Conservation (phyloP, 1,140 invertebrate species). For the Carposina sasakii region DNA sequence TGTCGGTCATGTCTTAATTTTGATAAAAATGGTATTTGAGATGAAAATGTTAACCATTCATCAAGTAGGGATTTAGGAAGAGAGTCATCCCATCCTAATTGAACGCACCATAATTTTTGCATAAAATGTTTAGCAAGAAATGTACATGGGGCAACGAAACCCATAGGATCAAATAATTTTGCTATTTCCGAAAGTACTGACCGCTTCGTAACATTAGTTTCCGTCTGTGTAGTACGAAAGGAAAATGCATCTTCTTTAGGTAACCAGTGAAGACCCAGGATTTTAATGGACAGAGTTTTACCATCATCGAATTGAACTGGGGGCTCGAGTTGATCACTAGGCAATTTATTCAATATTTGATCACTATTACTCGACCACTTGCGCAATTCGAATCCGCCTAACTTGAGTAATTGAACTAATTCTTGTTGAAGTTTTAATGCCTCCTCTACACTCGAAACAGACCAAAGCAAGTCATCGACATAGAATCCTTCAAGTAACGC, state of each 20-base stretch:
- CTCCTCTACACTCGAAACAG: not conserved
- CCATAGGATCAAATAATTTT: constrained; percentile 14
- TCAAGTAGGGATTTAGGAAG: not conserved
- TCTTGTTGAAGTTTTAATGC: not conserved
- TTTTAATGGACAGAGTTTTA: not conserved
- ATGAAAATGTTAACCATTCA: not conserved
- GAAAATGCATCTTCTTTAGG: constrained; percentile 1
- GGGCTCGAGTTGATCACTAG: not conserved
- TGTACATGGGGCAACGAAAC: constrained; percentile 13
- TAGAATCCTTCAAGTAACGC: constrained; percentile 25
- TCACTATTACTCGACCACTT: constrained; percentile 6
- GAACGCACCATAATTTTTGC: constrained; percentile 14
- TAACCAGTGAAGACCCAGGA: constrained; percentile 5
- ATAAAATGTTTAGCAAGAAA: constrained; percentile 17
- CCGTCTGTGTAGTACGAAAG: not conserved
- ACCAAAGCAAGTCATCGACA: constrained; percentile 36
- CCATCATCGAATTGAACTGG: constrained; percentile 1
- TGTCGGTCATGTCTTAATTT: not conserved
- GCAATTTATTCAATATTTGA: not conserved
- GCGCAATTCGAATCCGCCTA: not conserved
- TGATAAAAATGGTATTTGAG: no score
- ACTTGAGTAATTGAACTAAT: not conserved
- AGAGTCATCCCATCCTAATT: not conserved
- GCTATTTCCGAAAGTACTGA: constrained; percentile 4
- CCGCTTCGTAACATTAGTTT: not conserved